Evolutionary conservation across 1,140 invertebrate genomes (phyloP).

Genomic region (Drosophila paulistorum): DNA sequence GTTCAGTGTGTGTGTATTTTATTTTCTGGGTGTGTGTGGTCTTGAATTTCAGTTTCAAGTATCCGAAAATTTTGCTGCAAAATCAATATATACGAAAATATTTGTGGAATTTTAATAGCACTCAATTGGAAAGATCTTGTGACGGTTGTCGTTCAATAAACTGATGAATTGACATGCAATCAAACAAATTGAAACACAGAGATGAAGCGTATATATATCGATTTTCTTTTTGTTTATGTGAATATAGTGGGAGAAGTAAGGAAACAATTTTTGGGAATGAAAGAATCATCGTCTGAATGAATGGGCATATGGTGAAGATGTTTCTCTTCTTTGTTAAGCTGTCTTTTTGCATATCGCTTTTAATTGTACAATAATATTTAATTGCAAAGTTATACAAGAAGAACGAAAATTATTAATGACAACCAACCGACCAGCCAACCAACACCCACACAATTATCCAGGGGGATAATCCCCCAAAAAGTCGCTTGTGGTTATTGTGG

Average conservation of each 20-base stretch:
- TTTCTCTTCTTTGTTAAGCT: conserved; percentile 55
- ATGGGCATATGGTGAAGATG: conserved; percentile 30
- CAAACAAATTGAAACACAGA: conserved; percentile 51
- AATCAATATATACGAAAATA: conserved; percentile 24
- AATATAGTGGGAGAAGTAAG: neutral
- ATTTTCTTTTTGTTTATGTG: no score
- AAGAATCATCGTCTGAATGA: conserved; percentile 65
- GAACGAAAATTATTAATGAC: conserved; percentile 60
- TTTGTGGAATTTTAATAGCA: conserved; percentile 4
- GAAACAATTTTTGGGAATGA: conserved; percentile 24
- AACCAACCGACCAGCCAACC: conserved; percentile 6
- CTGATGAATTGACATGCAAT: conserved; percentile 58
- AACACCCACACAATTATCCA: conserved; percentile 28
- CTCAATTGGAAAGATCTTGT: conserved; percentile 36
- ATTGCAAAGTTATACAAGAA: conserved; percentile 61
- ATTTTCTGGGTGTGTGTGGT: conserved; percentile 22
- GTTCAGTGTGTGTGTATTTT: conserved; percentile 19
- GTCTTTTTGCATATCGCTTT: conserved; percentile 55
- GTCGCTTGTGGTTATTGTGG: conserved; percentile 9
- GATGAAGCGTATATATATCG: neutral
- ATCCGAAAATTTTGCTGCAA: conserved; percentile 33
- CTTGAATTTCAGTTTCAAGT: conserved; percentile 31
- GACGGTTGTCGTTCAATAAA: conserved; percentile 69
- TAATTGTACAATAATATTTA: conserved; percentile 79
- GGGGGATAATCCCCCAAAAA: conserved; percentile 50